Evolutionary conservation across 2,888 invertebrate species (phyloP), one percentile per base, ranked within the genome.

Genomic region (Chelonus formosanus): DNA sequence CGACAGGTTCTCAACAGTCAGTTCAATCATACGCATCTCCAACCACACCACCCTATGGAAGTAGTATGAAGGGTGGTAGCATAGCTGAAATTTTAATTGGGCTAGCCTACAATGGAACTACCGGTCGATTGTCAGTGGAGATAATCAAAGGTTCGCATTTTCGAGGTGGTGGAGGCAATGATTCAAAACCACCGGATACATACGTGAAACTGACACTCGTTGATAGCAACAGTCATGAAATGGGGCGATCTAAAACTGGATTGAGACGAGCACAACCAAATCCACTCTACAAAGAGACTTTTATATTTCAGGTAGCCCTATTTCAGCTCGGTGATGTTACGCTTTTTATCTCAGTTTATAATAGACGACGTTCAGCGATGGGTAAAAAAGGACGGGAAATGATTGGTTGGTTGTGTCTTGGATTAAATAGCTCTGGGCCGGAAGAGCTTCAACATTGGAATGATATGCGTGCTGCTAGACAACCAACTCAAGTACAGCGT

Each of bases 321-420:
- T 97, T 97, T 84, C 97, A 97, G 87, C 87, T 97, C 69, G 94
- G 92, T 50, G 97, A 97, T 80, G 97, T 97, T 62, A 97, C 97
- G 2, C 87, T 97, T 72, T 95, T 97, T 92, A 90, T 96, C 71
- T 95, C 96, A 0, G 94, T 97, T 65, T 97, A 97, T 88, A 91
- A 91, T 80, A 93, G 96, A 83, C 92, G 95, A 71, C 92, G 96
- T 74, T 94, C 96, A 83, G 92, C 92, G 72, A 97, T 97, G 85
- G 92, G 95, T 73, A 92, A 92, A 74, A 97, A 97, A 83, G 92
- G 95, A 74, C 95, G 97, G 80, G 97, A 97, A 85, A 95, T 97
- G 93, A 93, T 97, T 74, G 97, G 97, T 68, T 97, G 97, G 97
- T 95, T 97, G 86, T 93, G 96, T 69, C 85, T 97, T 66, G 97